Base-by-base conservation (phyloP, 2,797 vertebrate genomes). In the Threskiornis aethiopicus region DNA sequence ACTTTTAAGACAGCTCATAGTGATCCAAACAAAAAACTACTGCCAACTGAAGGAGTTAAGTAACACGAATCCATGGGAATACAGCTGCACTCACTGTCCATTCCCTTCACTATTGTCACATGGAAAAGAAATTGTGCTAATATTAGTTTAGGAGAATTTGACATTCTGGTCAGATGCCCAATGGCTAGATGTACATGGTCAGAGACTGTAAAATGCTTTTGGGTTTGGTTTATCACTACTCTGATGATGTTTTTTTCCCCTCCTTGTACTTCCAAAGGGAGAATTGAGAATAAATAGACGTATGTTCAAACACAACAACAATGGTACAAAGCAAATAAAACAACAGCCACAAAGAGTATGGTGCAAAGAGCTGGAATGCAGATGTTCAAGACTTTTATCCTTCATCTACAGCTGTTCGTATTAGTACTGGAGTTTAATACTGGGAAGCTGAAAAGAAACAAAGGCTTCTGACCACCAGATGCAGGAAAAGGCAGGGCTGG, bases 401-500 rank as follows among this genome's bases (percentile, higher is more conserved):
- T 73, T 81, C 33, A 65, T 2, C 16, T 1, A 72, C 90, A 93
- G 93, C 88, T 92, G 59, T 52, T 89, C 76, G 18, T 62, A 31
- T 47, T 67, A 67, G 41, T 84, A 37, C 29, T 42, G 33, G 20
- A 57, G 66, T 81, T 78, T 89, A 94, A 85, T 87, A 84, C 29
- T 35, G 55, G 81, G 81, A 88, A 95, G 65, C 44, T 85, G 16
- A 59, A 79, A 58, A 86, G 77, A 94, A 92, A 84, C 65, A 90
- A 87, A 93, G 41, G 52, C 55, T 96, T 88, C 85, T 93, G 87
- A 90, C 42, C 47, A 93, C 69, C 85, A 96, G 78, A 91, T 82
- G 69, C 81, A 97, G 80, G 73, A 96, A 96, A 90, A 93, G 54
- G 78, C 57, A 87, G 28, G 16, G 58, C 21, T 77, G 51, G 11